phyloP scores from a whole-genome alignment of 1,140 invertebrate genomes.

The Drosophila orosa region DNA sequence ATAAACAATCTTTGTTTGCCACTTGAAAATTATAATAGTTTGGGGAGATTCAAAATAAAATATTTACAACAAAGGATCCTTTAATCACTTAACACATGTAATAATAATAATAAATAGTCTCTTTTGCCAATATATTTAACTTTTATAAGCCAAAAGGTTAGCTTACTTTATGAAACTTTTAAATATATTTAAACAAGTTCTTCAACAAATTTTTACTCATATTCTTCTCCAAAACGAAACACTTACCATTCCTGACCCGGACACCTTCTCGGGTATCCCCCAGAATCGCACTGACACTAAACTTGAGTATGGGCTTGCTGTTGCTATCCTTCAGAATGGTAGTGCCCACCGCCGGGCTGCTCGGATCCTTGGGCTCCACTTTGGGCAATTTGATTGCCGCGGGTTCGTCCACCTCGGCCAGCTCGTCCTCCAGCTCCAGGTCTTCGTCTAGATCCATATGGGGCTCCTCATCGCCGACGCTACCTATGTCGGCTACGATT shows the following conservation, averaged over 20 bases:
- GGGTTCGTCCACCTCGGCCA: slow-evolving; percentile 54
- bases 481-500: slow-evolving; percentile 71
- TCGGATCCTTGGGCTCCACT: slow-evolving; percentile 66
- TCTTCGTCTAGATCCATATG: slow-evolving; percentile 67
- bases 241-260: slow-evolving; percentile 84
- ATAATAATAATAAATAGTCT: not conserved
- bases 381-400: slow-evolving; percentile 74
- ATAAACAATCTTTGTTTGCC: not conserved
- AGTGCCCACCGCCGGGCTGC: slow-evolving; percentile 21
- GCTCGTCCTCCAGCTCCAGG: slow-evolving; percentile 63
- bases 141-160: not conserved
- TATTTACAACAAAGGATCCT: not conserved
- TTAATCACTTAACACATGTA: not conserved
- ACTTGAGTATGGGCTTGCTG: slow-evolving; percentile 93
- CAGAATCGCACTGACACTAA: slow-evolving; percentile 95
- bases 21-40: not conserved
- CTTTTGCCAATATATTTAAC: not conserved
- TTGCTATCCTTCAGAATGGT: slow-evolving; percentile 83
- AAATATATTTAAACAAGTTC: not conserved
- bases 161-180: not conserved
- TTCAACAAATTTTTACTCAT: fast-evolving
- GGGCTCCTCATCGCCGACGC: slow-evolving; percentile 57
- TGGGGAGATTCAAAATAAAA: not conserved
- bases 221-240: too few relatives aligned
- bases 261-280: slow-evolving; percentile 86